Evolutionary conservation across 2,888 invertebrate genomes (phyloP).

Genomic region (Camptogramma bilineatum): DNA sequence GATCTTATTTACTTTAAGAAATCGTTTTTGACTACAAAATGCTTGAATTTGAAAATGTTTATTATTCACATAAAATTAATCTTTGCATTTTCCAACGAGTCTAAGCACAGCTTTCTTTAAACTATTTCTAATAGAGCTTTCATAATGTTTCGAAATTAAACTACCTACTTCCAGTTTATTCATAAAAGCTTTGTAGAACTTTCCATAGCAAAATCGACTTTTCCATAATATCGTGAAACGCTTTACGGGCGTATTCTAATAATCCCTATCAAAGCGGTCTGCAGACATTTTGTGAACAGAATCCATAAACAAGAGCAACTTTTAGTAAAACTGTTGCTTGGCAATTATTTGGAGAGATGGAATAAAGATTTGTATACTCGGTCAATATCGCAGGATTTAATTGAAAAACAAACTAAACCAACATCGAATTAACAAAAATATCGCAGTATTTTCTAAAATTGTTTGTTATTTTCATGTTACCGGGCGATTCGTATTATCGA

Average conservation of each 20-base stretch:
- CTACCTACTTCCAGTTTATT: neutral
- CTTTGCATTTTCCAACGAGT: neutral
- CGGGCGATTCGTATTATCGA: no score
- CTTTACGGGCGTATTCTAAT: conserved; percentile 36
- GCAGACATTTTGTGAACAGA: conserved; percentile 39
- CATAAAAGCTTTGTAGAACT: conserved; percentile 8
- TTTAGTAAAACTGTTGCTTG: neutral
- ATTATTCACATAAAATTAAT: neutral
- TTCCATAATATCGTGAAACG: conserved; percentile 35
- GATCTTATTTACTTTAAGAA: neutral
- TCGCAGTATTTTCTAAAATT: no score
- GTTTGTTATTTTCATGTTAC: no score
- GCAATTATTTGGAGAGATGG: neutral
- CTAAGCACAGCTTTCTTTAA: neutral
- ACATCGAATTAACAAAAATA: no score
- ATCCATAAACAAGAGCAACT: conserved; percentile 27
- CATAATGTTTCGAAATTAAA: neutral
- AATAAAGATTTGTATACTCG: neutral
- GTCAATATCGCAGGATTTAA: neutral
- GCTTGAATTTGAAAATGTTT: neutral
- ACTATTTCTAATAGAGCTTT: neutral
- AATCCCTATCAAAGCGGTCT: conserved; percentile 31
- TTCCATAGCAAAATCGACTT: neutral
- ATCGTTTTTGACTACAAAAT: neutral
- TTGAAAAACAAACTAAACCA: no score